A percentile compares a stretch with the other conserved stretches of the same genome.
Evolutionary conservation across 2,797 vertebrate species (phyloP).

Genomic region (Sorex maritimensis): DNA sequence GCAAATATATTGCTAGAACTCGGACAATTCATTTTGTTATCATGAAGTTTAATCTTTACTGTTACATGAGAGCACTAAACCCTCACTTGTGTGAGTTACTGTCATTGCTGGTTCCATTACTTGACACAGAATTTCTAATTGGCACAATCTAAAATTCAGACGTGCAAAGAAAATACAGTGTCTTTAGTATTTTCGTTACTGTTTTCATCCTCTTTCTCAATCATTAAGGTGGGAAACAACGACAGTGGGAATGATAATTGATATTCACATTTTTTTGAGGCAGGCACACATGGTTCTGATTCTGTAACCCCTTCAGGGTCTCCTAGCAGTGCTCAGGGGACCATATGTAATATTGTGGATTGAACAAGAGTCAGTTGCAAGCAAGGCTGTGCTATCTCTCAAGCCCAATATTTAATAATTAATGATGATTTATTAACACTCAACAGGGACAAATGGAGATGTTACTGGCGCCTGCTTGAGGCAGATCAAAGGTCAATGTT

Average conservation of each 20-base stretch:
- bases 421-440: conserved; percentile 21
- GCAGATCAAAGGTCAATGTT: no score
- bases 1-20: neutral
- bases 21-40: conserved; percentile 24
- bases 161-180: conserved; percentile 30
- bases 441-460: no score
- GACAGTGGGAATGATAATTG: no score
- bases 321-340: no score
- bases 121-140: conserved; percentile 26
- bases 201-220: conserved; percentile 52
- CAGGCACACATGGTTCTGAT: no score
- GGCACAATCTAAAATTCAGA: conserved; percentile 58
- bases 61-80: conserved; percentile 10
- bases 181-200: neutral
- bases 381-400: no score
- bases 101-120: neutral
- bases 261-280: no score
- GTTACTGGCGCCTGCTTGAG: no score
- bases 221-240: conserved; percentile 18
- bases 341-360: no score
- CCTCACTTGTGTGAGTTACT: neutral
- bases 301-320: no score
- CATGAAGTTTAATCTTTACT: neutral
- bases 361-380: no score
- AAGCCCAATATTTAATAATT: neutral